These are phyloP conservation scores for Pseudobourletiella spinata DNA, from an alignment of 1,140 invertebrate genomes.

Conservation along the genomic window DNA sequence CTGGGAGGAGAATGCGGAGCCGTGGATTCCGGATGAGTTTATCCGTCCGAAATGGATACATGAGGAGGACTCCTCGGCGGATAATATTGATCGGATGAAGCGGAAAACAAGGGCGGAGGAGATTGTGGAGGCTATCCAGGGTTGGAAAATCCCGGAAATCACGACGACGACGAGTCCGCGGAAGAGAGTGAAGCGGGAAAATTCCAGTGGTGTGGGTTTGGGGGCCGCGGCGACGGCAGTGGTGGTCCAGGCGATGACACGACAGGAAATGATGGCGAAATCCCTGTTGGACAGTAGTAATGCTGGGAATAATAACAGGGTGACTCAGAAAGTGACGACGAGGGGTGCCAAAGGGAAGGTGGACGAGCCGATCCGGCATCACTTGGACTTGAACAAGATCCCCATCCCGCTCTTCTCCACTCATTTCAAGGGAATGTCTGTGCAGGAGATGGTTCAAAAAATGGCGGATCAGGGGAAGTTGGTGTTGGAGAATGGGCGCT, in stretches of 20 bases:
- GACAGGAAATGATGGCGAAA: not conserved
- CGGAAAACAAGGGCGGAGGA: not conserved
- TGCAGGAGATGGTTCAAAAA: conserved; percentile 14
- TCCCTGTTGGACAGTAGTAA: not conserved
- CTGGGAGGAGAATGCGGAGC: too few species aligned
- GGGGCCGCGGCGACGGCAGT: not conserved
- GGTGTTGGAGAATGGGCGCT: conserved; percentile 2
- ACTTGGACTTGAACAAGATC: not conserved
- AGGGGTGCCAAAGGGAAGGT: not conserved
- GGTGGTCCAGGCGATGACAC: not conserved
- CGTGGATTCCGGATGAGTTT: not conserved
- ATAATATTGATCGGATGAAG: not conserved
- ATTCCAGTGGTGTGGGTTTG: not conserved
- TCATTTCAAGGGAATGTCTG: not conserved
- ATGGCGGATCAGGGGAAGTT: conserved; percentile 16
- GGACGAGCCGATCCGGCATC: not conserved
- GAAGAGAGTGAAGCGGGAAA: not conserved
- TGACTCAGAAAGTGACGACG: not conserved
- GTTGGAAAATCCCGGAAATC: not conserved
- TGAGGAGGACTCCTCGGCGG: not conserved
- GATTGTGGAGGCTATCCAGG: not conserved
- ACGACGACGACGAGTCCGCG: not conserved
- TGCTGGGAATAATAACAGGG: not conserved
- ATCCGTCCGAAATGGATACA: not conserved
- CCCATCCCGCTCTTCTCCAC: not conserved